Base-by-base conservation (phyloP, 2,113 vertebrate species). In the Turdus rufiventris region DNA sequence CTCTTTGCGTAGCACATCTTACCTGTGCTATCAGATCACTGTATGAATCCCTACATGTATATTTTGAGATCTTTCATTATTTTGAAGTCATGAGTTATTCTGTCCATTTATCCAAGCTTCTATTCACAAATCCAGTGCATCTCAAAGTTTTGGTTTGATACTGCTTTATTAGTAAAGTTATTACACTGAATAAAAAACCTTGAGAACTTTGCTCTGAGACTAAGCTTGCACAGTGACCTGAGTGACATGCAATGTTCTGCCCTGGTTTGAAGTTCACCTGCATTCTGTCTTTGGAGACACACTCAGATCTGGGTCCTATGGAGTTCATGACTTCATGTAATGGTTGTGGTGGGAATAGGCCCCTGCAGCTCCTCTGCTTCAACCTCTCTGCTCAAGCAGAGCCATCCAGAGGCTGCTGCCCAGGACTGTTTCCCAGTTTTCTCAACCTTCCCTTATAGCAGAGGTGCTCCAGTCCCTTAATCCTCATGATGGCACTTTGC, bases 401-500 rank as follows among this genome's bases (percentile, higher is more conserved):
- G 15, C 19, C 13, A n/a, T 29, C 36, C 16, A 50, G 18, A 33
- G 31, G 36, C 51, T 51, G 12, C 18, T 80, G 43, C 12, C 9
- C 51, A 58, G 61, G 53, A 21, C 20, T 25, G 53, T 17, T 48
- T 58, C 18, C 36, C 18, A 42, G 7, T 7, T 54, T 23, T 47
- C 38, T 80, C 45, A 61, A 9, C 10, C 8, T 61, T 50, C 80
- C 7, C 33, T 66, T 9, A 14, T 2, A 18, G 26, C 42, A 58
- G 23, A 70, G 28, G 2, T 53, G 18, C 14, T 84, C 8, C 71
- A 26, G 20, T 42, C 7, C 40, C 19, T 76, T 73, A 63, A 47
- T 38, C 14, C 31, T 47, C 16, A 54, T 68, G 29, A 38, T 50
- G 28, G 9, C 10, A 15, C 6, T 62, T 84, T 0, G 0, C 72